phyloP scores from a whole-genome alignment of 2,888 invertebrate species.

The Eulithis testata region DNA sequence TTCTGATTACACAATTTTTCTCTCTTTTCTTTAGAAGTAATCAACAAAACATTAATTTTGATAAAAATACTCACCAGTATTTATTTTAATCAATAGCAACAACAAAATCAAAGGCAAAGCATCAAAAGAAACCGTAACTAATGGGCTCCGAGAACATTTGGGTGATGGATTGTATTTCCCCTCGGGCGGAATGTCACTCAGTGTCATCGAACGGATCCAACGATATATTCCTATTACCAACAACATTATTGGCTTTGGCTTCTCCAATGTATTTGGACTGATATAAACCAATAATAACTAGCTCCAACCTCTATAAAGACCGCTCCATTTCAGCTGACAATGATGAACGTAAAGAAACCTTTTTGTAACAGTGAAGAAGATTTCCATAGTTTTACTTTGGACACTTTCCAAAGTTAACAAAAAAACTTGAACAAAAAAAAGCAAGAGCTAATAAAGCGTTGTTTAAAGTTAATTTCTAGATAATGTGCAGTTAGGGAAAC shows the following conservation, averaged over 20 bases:
- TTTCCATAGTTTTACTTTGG: not conserved
- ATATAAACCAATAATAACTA: conserved; percentile 15
- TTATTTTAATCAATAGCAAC: conserved; percentile 50
- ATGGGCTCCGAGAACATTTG: conserved; percentile 50
- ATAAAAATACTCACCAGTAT: not conserved
- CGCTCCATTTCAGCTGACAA: conserved; percentile 4
- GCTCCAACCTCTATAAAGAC: not conserved
- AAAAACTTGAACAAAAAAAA: conserved; percentile 26
- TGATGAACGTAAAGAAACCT: too few relatives aligned
- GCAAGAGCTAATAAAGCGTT: conserved; percentile 21
- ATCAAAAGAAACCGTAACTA: conserved; percentile 52
- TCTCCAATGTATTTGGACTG: conserved; percentile 21
- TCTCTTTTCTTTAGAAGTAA: too few relatives aligned
- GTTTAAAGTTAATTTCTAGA: conserved; percentile 27
- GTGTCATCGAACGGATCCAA: conserved; percentile 50
- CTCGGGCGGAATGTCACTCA: conserved; percentile 55
- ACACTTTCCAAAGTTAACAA: not conserved
- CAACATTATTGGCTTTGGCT: conserved; percentile 38
- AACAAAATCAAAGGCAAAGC: conserved; percentile 46
- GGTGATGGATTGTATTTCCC: conserved; percentile 61
- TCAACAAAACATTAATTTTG: not conserved
- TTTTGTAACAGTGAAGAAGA: not conserved
- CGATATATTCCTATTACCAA: conserved; percentile 44
- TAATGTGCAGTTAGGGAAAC: conserved; percentile 44
- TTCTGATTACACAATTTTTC: too few relatives aligned